Evolutionary conservation across 2,113 vertebrate genomes (phyloP).

Genomic region (Beaufortia kweichowensis): DNA sequence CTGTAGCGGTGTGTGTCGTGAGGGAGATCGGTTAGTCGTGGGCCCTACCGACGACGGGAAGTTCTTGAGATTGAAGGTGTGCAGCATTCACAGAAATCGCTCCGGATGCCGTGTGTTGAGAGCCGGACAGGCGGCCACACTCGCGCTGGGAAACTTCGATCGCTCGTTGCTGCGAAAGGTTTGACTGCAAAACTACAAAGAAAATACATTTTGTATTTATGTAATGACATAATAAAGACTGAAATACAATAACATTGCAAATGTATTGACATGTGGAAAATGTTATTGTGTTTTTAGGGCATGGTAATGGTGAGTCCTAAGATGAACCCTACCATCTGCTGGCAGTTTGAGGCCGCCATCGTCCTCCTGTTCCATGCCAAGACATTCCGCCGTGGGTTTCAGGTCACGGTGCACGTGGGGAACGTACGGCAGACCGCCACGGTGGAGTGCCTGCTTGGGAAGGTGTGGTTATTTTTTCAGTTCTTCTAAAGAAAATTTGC

Average conservation of each 20-base stretch:
- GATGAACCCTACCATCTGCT: conserved; percentile 96
- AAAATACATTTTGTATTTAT: background rate
- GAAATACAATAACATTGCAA: background rate
- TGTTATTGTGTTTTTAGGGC: conserved; percentile 71
- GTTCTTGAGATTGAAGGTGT: conserved; percentile 89
- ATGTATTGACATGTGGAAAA: no score
- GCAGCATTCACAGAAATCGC: conserved; percentile 96
- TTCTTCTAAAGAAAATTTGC: background rate
- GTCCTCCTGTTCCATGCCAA: conserved; percentile 94
- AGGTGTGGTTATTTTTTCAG: conserved; percentile 71
- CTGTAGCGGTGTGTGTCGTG: conserved; percentile 89
- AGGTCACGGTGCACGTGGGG: conserved; percentile 93
- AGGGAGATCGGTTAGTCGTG: conserved; percentile 91
- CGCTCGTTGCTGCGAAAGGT: conserved; percentile 51
- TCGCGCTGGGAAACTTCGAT: conserved; percentile 49
- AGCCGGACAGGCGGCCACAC: conserved; percentile 78
- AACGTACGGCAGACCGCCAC: conserved; percentile 93
- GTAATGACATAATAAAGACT: background rate
- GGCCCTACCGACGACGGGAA: conserved; percentile 89
- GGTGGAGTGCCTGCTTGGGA: conserved; percentile 89
- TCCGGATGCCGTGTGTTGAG: conserved; percentile 89
- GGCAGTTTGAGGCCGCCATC: conserved; percentile 92
- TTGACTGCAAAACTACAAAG: background rate
- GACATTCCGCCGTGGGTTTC: conserved; percentile 90
- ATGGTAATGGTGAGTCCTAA: conserved; percentile 98